Evolutionary conservation across 2,797 vertebrate species (phyloP).

Genomic region (Protonibea diacanthus): DNA sequence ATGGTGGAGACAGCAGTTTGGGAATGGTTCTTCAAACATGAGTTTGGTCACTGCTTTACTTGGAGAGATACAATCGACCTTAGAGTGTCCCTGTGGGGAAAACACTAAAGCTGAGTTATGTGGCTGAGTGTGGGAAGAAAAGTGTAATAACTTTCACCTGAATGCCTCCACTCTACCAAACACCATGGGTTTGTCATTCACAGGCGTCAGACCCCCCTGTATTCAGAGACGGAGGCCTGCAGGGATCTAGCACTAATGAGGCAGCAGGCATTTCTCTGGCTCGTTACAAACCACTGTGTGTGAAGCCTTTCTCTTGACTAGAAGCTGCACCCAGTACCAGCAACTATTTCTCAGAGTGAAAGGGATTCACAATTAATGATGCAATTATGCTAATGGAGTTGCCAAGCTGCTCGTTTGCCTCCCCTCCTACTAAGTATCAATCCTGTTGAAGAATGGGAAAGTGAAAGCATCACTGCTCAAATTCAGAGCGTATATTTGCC

Average conservation of each 20-base stretch:
- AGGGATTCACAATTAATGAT: conserved; percentile 84
- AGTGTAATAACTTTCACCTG: conserved; percentile 84
- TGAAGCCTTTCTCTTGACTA: conserved; percentile 69
- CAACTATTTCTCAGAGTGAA: conserved; percentile 76
- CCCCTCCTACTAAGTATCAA: conserved; percentile 73
- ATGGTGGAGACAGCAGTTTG: conserved; percentile 64
- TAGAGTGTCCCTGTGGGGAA: conserved; percentile 72
- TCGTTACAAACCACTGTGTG: conserved; percentile 70
- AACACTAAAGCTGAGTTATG: conserved; percentile 76
- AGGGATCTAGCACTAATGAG: conserved; percentile 79
- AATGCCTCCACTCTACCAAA: conserved; percentile 80
- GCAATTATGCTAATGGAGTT: conserved; percentile 83
- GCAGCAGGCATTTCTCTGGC: conserved; percentile 78
- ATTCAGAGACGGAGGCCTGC: conserved; percentile 71
- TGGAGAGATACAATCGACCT: conserved; percentile 71
- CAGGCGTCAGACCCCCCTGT: conserved; percentile 66
- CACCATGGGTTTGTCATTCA: conserved; percentile 82
- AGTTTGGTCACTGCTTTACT: conserved; percentile 66
- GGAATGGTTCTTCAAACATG: conserved; percentile 69
- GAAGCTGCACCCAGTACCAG: conserved; percentile 73
- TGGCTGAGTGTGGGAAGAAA: conserved; percentile 82
- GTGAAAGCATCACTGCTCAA: conserved; percentile 53
- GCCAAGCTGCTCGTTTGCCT: conserved; percentile 67
- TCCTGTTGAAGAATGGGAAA: conserved; percentile 68
- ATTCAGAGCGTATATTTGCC: conserved; percentile 27